Evolutionary conservation across 2,888 invertebrate genomes (phyloP), one percentile per base, ranked within the genome.

Genomic region (Caenorhabditis wallacei): DNA sequence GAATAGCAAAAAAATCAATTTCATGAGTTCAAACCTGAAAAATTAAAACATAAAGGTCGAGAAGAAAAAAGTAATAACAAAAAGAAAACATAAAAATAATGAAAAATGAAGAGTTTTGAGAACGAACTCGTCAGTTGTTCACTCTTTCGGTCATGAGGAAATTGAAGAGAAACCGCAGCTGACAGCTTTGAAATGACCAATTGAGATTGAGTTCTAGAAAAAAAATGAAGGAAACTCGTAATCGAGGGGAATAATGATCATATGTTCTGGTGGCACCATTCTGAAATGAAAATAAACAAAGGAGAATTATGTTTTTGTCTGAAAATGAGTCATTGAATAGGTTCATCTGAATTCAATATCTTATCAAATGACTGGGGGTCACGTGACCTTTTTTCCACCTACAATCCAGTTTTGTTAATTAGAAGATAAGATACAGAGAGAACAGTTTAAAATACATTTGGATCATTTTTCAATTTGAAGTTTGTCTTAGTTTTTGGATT

Each of bases 91-190:
- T 24, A 35, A 70, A 59, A 57, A 22, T 46, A 57, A 56, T 7
- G 37, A 76, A 69, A 70, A 16, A 24, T n/a, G 48, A 53, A 18
- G 53, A 57, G 46, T 18, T 64, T 43, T 43, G 30, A 53, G 22
- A 61, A 63, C 53, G 63, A 70, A 79, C 70, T 79, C 63, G 69
- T 30, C 76, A 76, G 68, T 30, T 76, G 76, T 53, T 66, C n/a
- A n/a, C 51, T 51, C 51, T 51, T 66, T 51, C 66, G 66, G 66
- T 69, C 66, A 53, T 35, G 24, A 16, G 56, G 22, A 48, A 57
- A 20, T 30, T 30, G 53, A 8, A 59, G 59, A 46, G 16, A 30
- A 57, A 53, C 56, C 54, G 54, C 63, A 63, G 54, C 56, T 66
- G 57, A 61, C 74, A 54, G 57, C 2, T 11, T 13, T 30, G 20